Conservation (phyloP, 2,888 invertebrate species). For the Seladonia tumulorum region DNA sequence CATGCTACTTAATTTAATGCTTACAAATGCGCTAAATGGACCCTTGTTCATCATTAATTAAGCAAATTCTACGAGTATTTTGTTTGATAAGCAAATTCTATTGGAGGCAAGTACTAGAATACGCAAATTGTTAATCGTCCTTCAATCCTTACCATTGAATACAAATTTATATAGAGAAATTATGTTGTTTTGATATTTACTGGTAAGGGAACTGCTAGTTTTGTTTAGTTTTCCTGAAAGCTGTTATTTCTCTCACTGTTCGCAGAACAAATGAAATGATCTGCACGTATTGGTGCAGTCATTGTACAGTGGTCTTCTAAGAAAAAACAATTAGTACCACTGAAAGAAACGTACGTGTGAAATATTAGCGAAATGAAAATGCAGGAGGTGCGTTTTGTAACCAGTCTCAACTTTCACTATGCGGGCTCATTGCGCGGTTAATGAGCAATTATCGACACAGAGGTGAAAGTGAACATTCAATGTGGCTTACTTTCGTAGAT, state of each 20-base stretch:
- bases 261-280: no score
- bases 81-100: not conserved
- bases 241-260: no score
- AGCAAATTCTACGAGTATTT: not conserved
- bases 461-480: conserved; percentile 33
- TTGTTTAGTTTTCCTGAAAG: no score
- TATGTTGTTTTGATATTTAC: no score
- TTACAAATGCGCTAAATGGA: not conserved
- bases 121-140: not conserved
- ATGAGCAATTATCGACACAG: conserved; percentile 48
- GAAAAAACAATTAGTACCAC: not conserved
- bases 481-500: conserved; percentile 32
- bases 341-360: not conserved
- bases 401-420: conserved; percentile 49
- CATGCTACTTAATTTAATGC: not conserved
- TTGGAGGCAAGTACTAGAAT: not conserved
- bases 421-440: conserved; percentile 36
- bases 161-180: not conserved
- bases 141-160: not conserved
- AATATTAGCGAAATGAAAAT: conserved; percentile 1
- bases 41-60: not conserved
- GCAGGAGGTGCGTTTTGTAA: conserved; percentile 1
- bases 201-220: no score
- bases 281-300: not conserved
- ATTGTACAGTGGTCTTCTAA: not conserved